These are phyloP conservation scores for Dysmachus trigonus DNA, from an alignment of 2,888 invertebrate species.

Conservation along the genomic window DNA sequence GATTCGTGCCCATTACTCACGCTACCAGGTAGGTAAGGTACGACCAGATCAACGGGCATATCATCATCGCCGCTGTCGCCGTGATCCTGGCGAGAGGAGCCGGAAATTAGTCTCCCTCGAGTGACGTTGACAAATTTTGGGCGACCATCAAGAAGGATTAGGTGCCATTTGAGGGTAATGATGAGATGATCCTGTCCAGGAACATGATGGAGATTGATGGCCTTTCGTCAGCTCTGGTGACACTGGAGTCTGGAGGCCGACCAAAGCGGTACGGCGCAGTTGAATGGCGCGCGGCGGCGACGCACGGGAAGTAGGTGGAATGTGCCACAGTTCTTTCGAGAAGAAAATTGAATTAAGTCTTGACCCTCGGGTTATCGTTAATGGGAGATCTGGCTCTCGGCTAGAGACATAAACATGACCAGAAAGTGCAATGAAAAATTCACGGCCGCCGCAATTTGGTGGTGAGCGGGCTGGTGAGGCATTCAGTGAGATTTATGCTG, in stretches of 20 bases:
- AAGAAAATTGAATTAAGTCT: slow-evolving; percentile 14
- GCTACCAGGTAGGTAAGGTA: background rate
- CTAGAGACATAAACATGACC: slow-evolving; percentile 34
- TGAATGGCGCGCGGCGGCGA: background rate
- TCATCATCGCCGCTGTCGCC: background rate
- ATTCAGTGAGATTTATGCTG: background rate
- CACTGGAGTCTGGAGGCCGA: background rate
- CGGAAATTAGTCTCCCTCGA: slow-evolving; percentile 16
- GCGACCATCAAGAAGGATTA: background rate
- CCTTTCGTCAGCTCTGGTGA: slow-evolving; percentile 6
- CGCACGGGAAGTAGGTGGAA: slow-evolving; percentile 11
- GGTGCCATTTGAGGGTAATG: slow-evolving; percentile 16
- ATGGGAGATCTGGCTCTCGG: slow-evolving; percentile 22
- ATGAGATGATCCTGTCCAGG: slow-evolving; percentile 20
- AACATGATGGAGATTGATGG: slow-evolving; percentile 29
- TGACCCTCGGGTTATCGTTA: slow-evolving; percentile 36
- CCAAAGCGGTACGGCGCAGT: background rate
- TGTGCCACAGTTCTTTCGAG: background rate
- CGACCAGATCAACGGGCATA: background rate
- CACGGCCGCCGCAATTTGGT: background rate
- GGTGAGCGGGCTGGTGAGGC: background rate
- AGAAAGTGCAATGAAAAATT: slow-evolving; percentile 37
- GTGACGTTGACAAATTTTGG: slow-evolving; percentile 40
- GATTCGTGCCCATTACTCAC: background rate
- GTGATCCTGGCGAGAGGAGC: background rate